Base-by-base conservation (phyloP, 2,888 invertebrate species). In the Oligia strigilis region DNA sequence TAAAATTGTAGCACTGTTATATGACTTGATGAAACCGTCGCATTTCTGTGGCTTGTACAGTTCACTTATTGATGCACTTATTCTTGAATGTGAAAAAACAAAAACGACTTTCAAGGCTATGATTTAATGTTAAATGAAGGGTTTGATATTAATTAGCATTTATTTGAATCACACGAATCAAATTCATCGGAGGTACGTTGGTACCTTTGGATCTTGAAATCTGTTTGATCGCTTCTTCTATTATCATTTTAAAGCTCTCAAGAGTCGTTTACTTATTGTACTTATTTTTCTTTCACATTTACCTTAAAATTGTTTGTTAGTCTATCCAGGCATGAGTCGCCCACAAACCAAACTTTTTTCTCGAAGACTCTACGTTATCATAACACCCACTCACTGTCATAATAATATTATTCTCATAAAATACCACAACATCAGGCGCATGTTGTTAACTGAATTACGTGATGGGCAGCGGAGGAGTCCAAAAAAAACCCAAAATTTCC, bases 391-490 rank as follows among this genome's bases (percentile, higher is more conserved):
- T 52, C 62, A 17, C 14, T 46, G 73, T 36, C 77, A 78, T 74
- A 78, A 78, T 69, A 75, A 17, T 60, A 60, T n/a, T 36, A 64
- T 77, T 46, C 46, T n/a, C 76, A 82, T 86, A 86, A 77, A 86
- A 73, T 62, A 43, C n/a, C 76, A 58, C n/a, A 65, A 64, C 78
- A 81, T 77, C 82, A 76, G 81, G 74, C 78, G 55, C 36, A 62
- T 72, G 76, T 74, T 83, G 74, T 73, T 75, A 83, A n/a, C n/a
- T n/a, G n/a, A n/a, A n/a, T n/a, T n/a, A n/a, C n/a, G n/a, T n/a
- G n/a, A n/a, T n/a, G n/a, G n/a, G n/a, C n/a, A n/a, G n/a, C n/a
- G n/a, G n/a, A n/a, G n/a, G n/a, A n/a, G n/a, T n/a, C n/a, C n/a
- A n/a, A n/a, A n/a, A n/a, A n/a, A n/a, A n/a, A n/a, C n/a, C n/a